Evolutionary conservation across 2,888 invertebrate genomes (phyloP), one percentile per base, ranked within the genome.

Genomic region (Athrips mouffetella): DNA sequence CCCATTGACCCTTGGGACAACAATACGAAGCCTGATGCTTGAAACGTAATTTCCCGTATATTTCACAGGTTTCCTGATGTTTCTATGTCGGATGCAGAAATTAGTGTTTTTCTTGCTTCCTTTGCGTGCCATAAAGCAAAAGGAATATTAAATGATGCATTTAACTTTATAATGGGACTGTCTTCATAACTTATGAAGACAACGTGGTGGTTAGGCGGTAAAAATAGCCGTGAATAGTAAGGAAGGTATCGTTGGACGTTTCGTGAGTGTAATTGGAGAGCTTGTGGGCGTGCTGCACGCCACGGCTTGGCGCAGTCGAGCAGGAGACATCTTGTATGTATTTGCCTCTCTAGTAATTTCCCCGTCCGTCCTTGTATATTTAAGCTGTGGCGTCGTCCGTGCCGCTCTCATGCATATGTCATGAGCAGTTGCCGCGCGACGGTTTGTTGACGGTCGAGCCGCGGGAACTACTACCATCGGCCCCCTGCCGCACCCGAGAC

Each of bases 381-480:
- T 79, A 81, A 84, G 76, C 75, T 77, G 67, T 66, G 71, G 71
- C 73, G 68, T 72, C 70, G 80, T 68, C 77, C 70, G 70, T 67
- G 76, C 74, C 76, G 68, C 74, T 82, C 80, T 86, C 85, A 88
- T 88, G 86, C 87, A 88, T 87, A 86, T 86, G 85, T 88, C 85
- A 88, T 88, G 87, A 88, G 82, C 79, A 73, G 88, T 88, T 87
- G 87, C 88, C 73, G 66, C 54, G 88, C 86, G 77, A 87, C 87
- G 70, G 86, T 87, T 88, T 88, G 88, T 88, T 88, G 88, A 71
- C 86, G 82, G 79, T 80, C 63, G 65, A 67, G 65, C 70, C 81
- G 81, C 82, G 85, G 83, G 84, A 86, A 85, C 73, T 67, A 66
- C 76, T 65, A 72, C 80, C 77, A 74, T 64, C 69, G 74, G 74